Base-by-base conservation (phyloP, 2,113 vertebrate genomes). In the Dendropsophus ebraccatus region DNA sequence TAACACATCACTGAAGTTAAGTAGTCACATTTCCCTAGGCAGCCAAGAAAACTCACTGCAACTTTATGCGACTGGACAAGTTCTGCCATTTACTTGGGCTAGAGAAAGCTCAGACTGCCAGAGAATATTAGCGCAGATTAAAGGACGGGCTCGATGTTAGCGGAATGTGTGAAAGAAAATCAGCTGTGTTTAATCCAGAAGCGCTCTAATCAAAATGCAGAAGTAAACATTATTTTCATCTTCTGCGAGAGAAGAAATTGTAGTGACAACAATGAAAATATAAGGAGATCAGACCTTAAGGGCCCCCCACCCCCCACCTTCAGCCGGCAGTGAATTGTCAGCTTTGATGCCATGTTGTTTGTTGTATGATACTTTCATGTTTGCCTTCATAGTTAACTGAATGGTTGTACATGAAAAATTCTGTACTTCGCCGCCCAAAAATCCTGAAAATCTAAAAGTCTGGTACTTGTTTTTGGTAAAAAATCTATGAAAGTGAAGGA, bases 81-180 rank as follows among this genome's bases (percentile, higher is more conserved):
- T 87, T 86, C 87, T 74, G 3, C 37, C 92, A 89, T 87, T 85
- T 89, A 91, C 91, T 91, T 83, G 90, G 89, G 91, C 90, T 89
- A 87, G 88, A 56, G 28, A 84, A 89, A 88, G 50, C 88, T 28
- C 87, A 74, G 32, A 86, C 87, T 92, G 90, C 89, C 92, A 47
- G 86, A 92, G 90, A 84, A 77, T 91, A 91, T 93, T 91, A 91
- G 89, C 89, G 90, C 87, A 90, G 89, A 90, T 91, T 91, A 91
- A 89, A 88, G 90, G 89, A 77, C 84, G 88, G 81, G 80, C 84
- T 85, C 88, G 88, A 87, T 88, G 89, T 90, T 89, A 89, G 88
- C 88, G 88, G 89, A 90, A 92, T 88, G 91, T 92, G 84, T 81
- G 77, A 86, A 86, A 73, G 56, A 19, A 73, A 80, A 60, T 81